Percentiles rank a stretch among this genome's conserved stretches.
phyloP scores from a whole-genome alignment of 2,888 invertebrate species.

The Eupeodes latifasciatus region DNA sequence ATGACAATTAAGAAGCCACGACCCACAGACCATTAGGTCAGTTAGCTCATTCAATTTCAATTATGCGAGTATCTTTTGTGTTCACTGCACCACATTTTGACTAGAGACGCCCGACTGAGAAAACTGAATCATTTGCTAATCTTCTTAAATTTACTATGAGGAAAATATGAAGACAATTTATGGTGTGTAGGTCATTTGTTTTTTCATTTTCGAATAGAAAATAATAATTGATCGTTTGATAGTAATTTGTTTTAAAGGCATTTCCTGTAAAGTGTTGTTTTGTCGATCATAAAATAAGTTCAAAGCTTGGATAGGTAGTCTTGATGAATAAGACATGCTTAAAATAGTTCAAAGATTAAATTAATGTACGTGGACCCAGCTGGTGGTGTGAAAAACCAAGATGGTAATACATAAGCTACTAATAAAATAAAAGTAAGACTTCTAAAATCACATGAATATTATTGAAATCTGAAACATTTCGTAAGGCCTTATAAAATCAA shows the following conservation, averaged over 20 bases:
- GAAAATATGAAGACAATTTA: constrained; percentile 20
- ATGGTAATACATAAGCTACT: no score
- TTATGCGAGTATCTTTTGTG: constrained; percentile 61
- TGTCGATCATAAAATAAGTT: no score
- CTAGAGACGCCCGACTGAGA: neutral
- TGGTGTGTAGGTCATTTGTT: constrained; percentile 53
- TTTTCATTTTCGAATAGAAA: constrained; percentile 15
- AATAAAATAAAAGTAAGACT: no score
- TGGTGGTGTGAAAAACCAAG: no score
- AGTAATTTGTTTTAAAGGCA: neutral
- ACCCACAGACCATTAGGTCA: constrained; percentile 73
- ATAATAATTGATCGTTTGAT: neutral
- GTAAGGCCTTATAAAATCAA: no score
- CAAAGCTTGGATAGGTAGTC: no score
- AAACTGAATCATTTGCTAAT: constrained; percentile 67
- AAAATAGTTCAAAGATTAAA: no score
- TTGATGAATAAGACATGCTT: no score
- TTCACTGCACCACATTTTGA: constrained; percentile 32
- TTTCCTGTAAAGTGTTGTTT: no score
- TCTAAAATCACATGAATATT: no score
- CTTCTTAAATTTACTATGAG: constrained; percentile 36
- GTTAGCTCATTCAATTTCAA: constrained; percentile 69
- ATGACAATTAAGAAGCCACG: constrained; percentile 74
- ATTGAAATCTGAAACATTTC: no score
- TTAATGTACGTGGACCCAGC: no score